Conservation (phyloP, 2,797 vertebrate species). For the Pseudochirops cupreus region DNA sequence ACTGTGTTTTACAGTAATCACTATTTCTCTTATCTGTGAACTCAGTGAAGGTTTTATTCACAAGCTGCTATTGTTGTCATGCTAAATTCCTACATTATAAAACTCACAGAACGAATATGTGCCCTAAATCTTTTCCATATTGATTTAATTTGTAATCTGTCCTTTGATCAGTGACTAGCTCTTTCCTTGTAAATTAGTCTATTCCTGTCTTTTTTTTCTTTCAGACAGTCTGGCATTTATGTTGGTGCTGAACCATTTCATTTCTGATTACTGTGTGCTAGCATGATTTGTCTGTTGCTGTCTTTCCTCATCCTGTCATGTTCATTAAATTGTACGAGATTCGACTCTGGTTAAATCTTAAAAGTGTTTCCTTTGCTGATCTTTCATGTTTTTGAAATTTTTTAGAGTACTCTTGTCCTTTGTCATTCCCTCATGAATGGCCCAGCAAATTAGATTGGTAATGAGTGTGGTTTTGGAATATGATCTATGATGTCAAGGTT, state of each 20-base stretch:
- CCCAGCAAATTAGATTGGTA: background rate
- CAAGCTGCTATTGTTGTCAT: background rate
- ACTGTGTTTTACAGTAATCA: background rate
- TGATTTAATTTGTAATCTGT: constrained; percentile 13
- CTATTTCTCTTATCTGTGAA: constrained; percentile 16
- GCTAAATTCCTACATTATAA: background rate
- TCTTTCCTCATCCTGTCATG: background rate
- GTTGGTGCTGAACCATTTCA: background rate
- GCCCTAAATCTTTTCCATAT: constrained; percentile 18
- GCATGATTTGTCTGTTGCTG: background rate
- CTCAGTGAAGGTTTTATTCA: background rate
- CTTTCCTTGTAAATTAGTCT: constrained; percentile 19
- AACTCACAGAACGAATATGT: constrained; percentile 6
- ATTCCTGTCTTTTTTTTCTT: background rate
- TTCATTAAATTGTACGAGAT: background rate
- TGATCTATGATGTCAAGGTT: background rate
- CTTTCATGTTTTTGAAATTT: background rate
- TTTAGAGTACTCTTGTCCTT: background rate
- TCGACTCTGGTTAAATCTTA: background rate
- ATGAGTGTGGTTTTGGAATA: background rate
- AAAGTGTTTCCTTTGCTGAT: background rate
- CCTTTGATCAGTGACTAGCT: constrained; percentile 11
- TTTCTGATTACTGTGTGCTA: background rate
- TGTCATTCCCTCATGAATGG: background rate
- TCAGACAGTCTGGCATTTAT: constrained; percentile 13